phyloP scores from a whole-genome alignment of 2,797 vertebrate species.

The Aldrovandia affinis region DNA sequence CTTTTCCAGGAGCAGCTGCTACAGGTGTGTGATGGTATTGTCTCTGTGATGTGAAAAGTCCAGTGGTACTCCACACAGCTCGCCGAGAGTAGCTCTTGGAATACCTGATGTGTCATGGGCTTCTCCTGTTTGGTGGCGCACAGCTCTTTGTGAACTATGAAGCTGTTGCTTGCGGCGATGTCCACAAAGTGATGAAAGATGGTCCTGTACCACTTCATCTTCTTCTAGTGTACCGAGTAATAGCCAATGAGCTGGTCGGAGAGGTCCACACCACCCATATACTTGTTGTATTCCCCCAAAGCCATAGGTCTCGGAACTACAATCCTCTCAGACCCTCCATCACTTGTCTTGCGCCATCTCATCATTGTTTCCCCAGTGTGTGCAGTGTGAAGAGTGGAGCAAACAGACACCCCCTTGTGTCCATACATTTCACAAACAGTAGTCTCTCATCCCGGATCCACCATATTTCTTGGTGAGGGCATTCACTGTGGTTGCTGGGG shows the following conservation, averaged over 20 bases:
- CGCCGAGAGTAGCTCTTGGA: neutral
- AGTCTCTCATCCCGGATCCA: slow-evolving; percentile 18
- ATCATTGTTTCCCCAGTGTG: neutral
- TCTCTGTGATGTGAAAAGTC: no score
- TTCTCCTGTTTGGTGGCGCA: neutral
- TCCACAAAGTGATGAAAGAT: slow-evolving; percentile 55
- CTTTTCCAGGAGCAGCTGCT: no score
- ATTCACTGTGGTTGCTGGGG: neutral
- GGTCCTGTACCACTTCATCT: slow-evolving; percentile 13
- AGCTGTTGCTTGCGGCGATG: slow-evolving; percentile 31
- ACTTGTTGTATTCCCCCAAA: neutral
- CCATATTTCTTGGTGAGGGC: neutral
- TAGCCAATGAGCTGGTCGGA: slow-evolving; percentile 3
- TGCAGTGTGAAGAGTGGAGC: neutral
- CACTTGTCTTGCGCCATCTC: neutral
- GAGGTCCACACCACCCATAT: neutral
- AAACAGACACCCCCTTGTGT: slow-evolving; percentile 19
- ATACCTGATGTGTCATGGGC: neutral
- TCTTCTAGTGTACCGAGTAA: slow-evolving; percentile 58
- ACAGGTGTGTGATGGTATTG: no score
- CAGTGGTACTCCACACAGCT: neutral
- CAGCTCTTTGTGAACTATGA: slow-evolving; percentile 3
- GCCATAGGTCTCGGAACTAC: neutral
- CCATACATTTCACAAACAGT: slow-evolving; percentile 35
- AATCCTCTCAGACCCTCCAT: neutral